Percentiles rank a stretch among this genome's conserved stretches.
Evolutionary conservation across 2,797 vertebrate genomes (phyloP).

Genomic region (Macroramphosus scolopax): DNA sequence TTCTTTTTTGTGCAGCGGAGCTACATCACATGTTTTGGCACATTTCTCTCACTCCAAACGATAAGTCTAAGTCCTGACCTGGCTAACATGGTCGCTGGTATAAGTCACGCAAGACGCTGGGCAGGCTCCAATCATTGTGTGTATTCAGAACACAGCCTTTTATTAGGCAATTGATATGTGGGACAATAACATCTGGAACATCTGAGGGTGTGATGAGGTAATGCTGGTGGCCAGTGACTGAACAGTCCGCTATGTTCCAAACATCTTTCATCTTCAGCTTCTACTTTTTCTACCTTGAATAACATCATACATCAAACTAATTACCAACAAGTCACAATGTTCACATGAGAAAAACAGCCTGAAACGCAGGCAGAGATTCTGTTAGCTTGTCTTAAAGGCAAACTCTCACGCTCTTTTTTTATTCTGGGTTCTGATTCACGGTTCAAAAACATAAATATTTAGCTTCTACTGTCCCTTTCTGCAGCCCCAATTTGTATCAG

Average conservation of each 20-base stretch:
- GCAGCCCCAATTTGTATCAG: too few species aligned
- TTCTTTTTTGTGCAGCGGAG: constrained; percentile 51
- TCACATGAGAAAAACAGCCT: too few species aligned
- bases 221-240: constrained; percentile 50
- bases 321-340: too few species aligned
- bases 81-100: constrained; percentile 59
- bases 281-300: constrained; percentile 42
- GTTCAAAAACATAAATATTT: too few species aligned
- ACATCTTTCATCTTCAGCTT: constrained; percentile 24
- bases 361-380: too few species aligned
- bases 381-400: too few species aligned
- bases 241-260: constrained; percentile 18
- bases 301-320: constrained; percentile 17
- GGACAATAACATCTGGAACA: constrained; percentile 66
- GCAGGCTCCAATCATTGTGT: constrained; percentile 53
- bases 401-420: too few species aligned
- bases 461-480: too few species aligned
- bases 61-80: constrained; percentile 62
- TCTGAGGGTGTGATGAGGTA: constrained; percentile 53
- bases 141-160: constrained; percentile 50
- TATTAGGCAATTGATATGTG: constrained; percentile 48
- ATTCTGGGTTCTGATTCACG: too few species aligned
- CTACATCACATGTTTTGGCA: constrained; percentile 69
- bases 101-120: constrained; percentile 62
- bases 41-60: constrained; percentile 43